A percentile compares a stretch with the other conserved stretches of the same genome.
phyloP scores from a whole-genome alignment of 2,888 invertebrate genomes.

The Ephialtes manifestator region DNA sequence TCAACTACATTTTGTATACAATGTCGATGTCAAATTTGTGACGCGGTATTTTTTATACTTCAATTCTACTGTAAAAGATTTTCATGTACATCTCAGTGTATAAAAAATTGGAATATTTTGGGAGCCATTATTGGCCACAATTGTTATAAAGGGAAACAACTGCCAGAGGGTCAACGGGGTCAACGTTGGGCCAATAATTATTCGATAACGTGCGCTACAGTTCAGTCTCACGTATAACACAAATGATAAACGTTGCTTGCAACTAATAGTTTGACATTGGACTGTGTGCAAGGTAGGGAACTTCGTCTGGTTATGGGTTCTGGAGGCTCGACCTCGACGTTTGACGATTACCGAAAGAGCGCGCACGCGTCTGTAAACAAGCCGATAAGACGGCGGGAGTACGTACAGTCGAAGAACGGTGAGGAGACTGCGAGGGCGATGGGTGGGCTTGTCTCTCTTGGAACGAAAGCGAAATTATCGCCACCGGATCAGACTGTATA shows the following conservation, averaged over 20 bases:
- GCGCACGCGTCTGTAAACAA: conserved; percentile 41
- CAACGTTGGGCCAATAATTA: not conserved
- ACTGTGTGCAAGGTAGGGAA: not conserved
- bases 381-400: conserved; percentile 15
- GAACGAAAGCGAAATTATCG: not conserved
- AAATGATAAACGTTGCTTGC: not conserved
- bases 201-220: not conserved
- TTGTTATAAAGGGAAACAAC: no score
- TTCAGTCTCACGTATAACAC: not conserved
- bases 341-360: conserved; percentile 43
- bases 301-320: not conserved
- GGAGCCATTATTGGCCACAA: no score
- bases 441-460: not conserved
- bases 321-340: conserved; percentile 33
- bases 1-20: no score
- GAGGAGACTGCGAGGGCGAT: not conserved
- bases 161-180: not conserved
- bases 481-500: not conserved
- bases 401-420: not conserved
- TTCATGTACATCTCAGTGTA: no score
- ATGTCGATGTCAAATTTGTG: no score
- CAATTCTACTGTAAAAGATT: no score
- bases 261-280: not conserved
- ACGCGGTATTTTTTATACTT: no score
- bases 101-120: no score